Evolutionary conservation across 2,888 invertebrate genomes (phyloP).

Genomic region (Diadromus collaris): DNA sequence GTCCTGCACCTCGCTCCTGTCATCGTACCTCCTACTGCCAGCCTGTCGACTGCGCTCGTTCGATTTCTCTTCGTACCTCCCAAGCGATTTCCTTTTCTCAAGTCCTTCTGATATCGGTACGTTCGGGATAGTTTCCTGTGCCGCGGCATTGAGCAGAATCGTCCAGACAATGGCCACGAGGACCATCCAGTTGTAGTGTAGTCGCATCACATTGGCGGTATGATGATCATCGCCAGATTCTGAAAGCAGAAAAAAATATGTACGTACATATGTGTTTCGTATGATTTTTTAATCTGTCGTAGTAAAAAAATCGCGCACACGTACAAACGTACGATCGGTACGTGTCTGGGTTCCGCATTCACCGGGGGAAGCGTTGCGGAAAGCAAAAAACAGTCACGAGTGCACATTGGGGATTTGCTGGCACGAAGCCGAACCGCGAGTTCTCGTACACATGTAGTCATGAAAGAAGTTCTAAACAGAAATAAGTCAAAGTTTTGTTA

Average conservation of each 20-base stretch:
- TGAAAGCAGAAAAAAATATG: constrained; percentile 59
- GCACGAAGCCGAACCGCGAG: background rate
- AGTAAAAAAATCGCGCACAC: background rate
- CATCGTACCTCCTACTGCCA: constrained; percentile 6
- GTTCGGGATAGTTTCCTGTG: constrained; percentile 43
- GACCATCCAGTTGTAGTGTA: constrained; percentile 72
- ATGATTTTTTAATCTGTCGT: background rate
- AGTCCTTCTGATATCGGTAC: constrained; percentile 48
- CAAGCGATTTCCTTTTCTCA: constrained; percentile 1
- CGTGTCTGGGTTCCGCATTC: background rate
- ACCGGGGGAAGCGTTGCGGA: background rate
- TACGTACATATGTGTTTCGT: background rate
- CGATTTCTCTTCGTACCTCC: background rate
- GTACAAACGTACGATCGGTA: background rate
- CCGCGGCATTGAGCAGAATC: constrained; percentile 57
- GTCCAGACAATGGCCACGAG: constrained; percentile 72
- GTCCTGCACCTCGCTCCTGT: constrained; percentile 3
- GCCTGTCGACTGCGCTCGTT: background rate
- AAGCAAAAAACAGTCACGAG: background rate
- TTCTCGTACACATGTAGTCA: background rate
- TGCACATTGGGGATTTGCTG: background rate
- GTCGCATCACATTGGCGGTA: constrained; percentile 73
- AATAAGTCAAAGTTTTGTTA: background rate
- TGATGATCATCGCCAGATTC: constrained; percentile 69
- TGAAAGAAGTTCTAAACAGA: background rate